Conservation (phyloP, 2,113 vertebrate species). For the Rhinoptilus africanus region DNA sequence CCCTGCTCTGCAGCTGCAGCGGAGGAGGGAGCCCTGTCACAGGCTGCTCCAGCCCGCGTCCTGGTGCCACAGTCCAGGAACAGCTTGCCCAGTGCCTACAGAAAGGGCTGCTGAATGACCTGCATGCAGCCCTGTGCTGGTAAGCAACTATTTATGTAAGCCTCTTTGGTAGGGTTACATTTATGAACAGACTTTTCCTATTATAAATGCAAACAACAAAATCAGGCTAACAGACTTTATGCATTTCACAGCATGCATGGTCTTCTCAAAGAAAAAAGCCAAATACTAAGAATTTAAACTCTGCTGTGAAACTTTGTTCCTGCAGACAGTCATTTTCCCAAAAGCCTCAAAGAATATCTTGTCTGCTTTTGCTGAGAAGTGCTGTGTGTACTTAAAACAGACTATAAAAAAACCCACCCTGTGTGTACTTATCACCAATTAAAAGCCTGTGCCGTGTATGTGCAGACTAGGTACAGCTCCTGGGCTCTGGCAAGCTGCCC, state of each 20-base stretch:
- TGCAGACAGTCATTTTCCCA: background rate
- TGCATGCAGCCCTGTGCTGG: fast-evolving
- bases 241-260: fast-evolving
- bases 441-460: fast-evolving
- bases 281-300: background rate
- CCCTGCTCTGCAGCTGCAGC: background rate
- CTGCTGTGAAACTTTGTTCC: background rate
- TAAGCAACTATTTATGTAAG: background rate
- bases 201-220: background rate
- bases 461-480: background rate
- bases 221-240: background rate
- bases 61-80: background rate
- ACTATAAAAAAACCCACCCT: background rate
- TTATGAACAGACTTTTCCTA: background rate
- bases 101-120: background rate
- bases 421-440: fast-evolving
- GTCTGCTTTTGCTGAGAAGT: background rate
- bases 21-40: background rate
- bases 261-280: background rate
- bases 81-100: fast-evolving
- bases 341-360: background rate
- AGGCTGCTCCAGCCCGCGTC: fast-evolving
- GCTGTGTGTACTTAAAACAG: background rate
- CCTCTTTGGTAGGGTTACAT: too few species aligned
- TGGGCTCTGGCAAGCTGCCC: background rate